Conservation (phyloP, 53 echinoderm and acorn worm genomes). For the Glandiceps talaboti region DNA sequence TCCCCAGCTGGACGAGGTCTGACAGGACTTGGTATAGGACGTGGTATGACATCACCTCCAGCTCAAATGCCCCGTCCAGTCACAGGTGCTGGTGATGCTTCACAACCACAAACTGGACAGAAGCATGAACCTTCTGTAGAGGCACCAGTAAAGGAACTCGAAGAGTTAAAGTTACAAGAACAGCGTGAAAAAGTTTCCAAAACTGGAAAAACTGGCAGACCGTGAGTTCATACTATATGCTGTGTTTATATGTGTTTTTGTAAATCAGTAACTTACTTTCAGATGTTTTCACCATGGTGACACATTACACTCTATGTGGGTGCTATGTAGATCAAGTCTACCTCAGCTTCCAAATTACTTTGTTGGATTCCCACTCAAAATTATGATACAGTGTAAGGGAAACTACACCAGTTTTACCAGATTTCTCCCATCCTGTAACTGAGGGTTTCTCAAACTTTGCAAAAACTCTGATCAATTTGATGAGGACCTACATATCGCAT, state of each 20-base stretch:
- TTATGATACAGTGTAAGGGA: too few species aligned
- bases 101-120: not conserved
- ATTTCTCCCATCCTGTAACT: too few species aligned
- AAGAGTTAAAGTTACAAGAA: not conserved
- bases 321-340: too few species aligned
- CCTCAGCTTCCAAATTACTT: too few species aligned
- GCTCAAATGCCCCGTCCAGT: not conserved
- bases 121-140: not conserved
- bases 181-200: not conserved
- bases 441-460: too few species aligned
- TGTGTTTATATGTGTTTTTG: too few species aligned
- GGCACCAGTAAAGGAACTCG: not conserved
- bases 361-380: too few species aligned
- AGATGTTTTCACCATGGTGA: too few species aligned
- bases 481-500: too few species aligned
- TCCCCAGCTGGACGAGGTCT: not conserved
- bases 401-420: too few species aligned
- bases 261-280: too few species aligned
- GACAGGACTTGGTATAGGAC: not conserved
- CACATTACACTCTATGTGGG: too few species aligned
- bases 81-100: slow-evolving; percentile 17
- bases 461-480: not conserved
- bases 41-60: not conserved
- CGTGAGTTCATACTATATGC: slow-evolving; percentile 27
- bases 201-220: slow-evolving; percentile 37